Percentiles rank a stretch among this genome's conserved stretches.
Conservation (phyloP, 2,888 invertebrate genomes). For the Platynereis dumerilii region DNA sequence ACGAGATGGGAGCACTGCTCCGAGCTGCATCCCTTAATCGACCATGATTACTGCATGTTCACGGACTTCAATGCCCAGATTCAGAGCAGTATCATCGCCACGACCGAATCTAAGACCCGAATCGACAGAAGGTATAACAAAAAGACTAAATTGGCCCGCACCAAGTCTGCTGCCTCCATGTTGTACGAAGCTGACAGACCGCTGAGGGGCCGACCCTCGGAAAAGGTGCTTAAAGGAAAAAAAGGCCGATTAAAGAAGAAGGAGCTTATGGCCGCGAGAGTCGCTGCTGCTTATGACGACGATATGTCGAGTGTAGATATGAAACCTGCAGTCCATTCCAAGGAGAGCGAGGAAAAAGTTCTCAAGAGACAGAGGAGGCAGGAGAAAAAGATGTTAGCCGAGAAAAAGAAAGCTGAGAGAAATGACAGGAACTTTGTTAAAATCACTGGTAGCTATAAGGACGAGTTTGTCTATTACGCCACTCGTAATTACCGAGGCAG, state of each 20-base stretch:
- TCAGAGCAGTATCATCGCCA: slow-evolving; percentile 42
- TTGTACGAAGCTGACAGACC: slow-evolving; percentile 7
- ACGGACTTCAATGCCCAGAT: slow-evolving; percentile 40
- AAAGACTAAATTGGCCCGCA: slow-evolving; percentile 33
- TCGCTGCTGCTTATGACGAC: not conserved
- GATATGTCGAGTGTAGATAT: not conserved
- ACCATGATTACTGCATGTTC: slow-evolving; percentile 45
- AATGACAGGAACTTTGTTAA: slow-evolving; percentile 48
- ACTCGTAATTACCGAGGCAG: slow-evolving; percentile 55
- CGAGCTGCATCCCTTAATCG: slow-evolving; percentile 40
- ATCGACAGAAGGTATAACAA: slow-evolving; percentile 33
- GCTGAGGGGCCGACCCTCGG: not conserved
- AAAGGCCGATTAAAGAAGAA: slow-evolving; percentile 14
- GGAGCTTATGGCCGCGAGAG: not conserved
- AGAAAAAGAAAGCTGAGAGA: slow-evolving; percentile 22
- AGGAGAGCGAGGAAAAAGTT: not conserved
- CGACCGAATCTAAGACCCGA: slow-evolving; percentile 35
- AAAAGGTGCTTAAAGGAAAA: slow-evolving; percentile 15
- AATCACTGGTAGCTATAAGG: slow-evolving; percentile 60
- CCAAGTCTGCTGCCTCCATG: slow-evolving; percentile 18
- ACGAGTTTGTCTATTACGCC: slow-evolving; percentile 62
- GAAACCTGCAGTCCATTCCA: not conserved
- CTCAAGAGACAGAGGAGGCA: not conserved
- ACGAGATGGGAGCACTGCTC: slow-evolving; percentile 2
- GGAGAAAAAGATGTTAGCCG: slow-evolving; percentile 2